Percentiles rank a stretch among this genome's conserved stretches.
phyloP scores from a whole-genome alignment of 2,113 vertebrate species.

The Dascyllus trimaculatus region DNA sequence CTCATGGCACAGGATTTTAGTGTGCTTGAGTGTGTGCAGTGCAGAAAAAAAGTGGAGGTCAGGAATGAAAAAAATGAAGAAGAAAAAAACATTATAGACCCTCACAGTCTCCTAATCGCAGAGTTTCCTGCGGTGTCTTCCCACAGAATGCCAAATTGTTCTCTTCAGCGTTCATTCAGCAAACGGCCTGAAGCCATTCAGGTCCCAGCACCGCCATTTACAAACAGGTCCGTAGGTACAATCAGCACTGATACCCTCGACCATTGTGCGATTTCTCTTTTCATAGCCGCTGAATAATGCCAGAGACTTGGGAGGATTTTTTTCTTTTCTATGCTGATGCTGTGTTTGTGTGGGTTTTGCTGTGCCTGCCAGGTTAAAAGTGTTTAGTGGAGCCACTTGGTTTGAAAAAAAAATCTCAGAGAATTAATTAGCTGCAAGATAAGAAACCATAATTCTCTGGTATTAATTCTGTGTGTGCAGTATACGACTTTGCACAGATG shows the following conservation, averaged over 20 bases:
- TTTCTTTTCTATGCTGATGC: not conserved
- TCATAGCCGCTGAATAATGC: constrained; percentile 6
- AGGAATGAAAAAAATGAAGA: constrained; percentile 8
- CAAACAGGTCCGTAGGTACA: constrained; percentile 35
- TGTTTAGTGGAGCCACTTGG: not conserved
- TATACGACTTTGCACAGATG: too few species aligned
- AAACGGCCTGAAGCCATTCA: constrained; percentile 39
- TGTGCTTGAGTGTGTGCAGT: not conserved
- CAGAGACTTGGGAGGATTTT: not conserved
- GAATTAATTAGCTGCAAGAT: constrained; percentile 6
- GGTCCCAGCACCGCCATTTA: constrained; percentile 24
- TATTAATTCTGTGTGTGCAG: too few species aligned
- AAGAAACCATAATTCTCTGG: not conserved
- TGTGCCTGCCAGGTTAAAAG: not conserved
- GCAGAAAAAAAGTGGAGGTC: not conserved
- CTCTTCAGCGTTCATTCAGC: constrained; percentile 55
- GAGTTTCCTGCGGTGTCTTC: constrained; percentile 22
- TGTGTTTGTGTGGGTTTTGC: not conserved
- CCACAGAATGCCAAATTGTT: constrained; percentile 46
- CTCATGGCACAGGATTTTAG: constrained; percentile 4
- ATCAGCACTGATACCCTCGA: constrained; percentile 30
- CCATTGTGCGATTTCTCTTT: constrained; percentile 39
- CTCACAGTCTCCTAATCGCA: constrained; percentile 30
- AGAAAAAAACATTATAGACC: constrained; percentile 11
- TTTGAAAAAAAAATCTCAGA: not conserved